Conservation (phyloP, 2,888 invertebrate species). For the Stenurella melanura region DNA sequence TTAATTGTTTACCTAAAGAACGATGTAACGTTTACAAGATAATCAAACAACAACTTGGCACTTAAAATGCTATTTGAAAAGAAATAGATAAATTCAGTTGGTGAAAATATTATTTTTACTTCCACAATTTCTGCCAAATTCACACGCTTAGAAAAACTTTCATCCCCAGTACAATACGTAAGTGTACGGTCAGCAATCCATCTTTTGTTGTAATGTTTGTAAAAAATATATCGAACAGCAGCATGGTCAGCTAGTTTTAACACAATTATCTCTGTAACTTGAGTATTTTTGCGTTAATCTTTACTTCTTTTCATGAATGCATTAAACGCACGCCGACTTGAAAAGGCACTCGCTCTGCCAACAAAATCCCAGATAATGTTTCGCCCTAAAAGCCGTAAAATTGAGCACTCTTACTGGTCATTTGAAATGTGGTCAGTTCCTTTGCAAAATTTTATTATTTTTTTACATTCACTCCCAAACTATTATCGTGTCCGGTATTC, state of each 20-base stretch:
- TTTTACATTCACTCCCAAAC: constrained; percentile 33
- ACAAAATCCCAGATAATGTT: constrained; percentile 44
- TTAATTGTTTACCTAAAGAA: no score
- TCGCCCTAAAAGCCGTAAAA: constrained; percentile 45
- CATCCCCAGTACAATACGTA: neutral
- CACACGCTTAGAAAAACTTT: neutral
- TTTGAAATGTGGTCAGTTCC: constrained; percentile 48
- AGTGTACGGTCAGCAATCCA: neutral
- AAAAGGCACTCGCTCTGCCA: constrained; percentile 41
- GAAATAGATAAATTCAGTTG: no score
- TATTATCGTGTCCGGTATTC: constrained; percentile 49
- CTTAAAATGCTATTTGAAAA: no score
- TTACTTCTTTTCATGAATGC: constrained; percentile 46
- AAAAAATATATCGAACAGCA: constrained; percentile 19
- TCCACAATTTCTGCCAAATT: neutral
- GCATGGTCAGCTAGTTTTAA: constrained; percentile 48
- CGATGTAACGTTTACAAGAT: no score
- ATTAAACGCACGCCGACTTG: constrained; percentile 54
- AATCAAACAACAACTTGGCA: no score
- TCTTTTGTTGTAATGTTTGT: constrained; percentile 23
- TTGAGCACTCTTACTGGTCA: constrained; percentile 42
- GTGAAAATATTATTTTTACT: no score
- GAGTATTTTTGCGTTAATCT: constrained; percentile 53
- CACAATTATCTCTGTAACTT: constrained; percentile 56
- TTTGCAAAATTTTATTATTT: constrained; percentile 52